Conservation (phyloP, 1,140 invertebrate genomes). For the Idris sp. region DNA sequence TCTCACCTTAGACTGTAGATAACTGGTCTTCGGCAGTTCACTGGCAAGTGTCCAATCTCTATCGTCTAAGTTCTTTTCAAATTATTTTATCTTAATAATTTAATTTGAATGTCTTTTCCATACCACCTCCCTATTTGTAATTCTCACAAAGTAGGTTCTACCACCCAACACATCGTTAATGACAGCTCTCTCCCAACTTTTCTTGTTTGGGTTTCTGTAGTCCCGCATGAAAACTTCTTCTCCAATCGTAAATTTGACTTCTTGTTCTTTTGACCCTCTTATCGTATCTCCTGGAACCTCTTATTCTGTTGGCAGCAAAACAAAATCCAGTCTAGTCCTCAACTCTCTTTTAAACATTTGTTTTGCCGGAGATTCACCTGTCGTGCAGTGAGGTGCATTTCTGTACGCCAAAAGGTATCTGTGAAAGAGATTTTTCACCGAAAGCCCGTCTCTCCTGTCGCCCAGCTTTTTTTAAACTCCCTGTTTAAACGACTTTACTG, state of each 20-base stretch:
- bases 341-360: slow-evolving; percentile 33
- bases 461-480: slow-evolving; percentile 5
- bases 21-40: too few species aligned
- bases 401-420: slow-evolving; percentile 55
- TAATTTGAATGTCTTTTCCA: slow-evolving; percentile 23
- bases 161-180: slow-evolving; percentile 16
- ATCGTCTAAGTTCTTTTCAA: too few species aligned
- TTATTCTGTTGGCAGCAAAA: not conserved
- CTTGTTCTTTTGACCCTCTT: not conserved
- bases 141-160: slow-evolving; percentile 7
- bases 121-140: not conserved
- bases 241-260: slow-evolving; percentile 8
- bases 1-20: too few species aligned
- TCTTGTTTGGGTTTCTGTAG: slow-evolving; percentile 33
- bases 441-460: slow-evolving; percentile 19
- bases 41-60: too few species aligned
- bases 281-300: not conserved
- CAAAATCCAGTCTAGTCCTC: slow-evolving; percentile 28
- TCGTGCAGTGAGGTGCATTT: slow-evolving; percentile 37
- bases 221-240: slow-evolving; percentile 13
- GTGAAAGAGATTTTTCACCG: slow-evolving; percentile 12
- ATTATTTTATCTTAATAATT: not conserved
- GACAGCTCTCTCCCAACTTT: slow-evolving; percentile 2
- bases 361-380: slow-evolving; percentile 8
- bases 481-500: slow-evolving; percentile 28